A percentile compares a stretch with the other conserved stretches of the same genome.
These are phyloP conservation scores for Hydractinia echinata DNA, from an alignment of 30 jellyfish, hydroid and myxozoan genomes.

Conservation along the genomic window DNA sequence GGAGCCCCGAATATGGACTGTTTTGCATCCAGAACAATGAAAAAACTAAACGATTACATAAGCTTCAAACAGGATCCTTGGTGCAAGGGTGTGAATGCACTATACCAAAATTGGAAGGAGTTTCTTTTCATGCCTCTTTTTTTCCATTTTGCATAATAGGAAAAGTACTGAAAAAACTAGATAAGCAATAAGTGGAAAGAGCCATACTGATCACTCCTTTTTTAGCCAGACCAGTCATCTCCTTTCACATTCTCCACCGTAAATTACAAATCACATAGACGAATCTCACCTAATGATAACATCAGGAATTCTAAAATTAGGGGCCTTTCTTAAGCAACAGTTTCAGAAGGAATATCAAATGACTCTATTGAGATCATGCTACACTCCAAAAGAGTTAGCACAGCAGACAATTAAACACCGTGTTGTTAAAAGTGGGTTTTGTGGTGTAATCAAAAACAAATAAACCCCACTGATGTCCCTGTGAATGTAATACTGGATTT, in stretches of 20 bases:
- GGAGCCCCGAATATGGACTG: conserved; percentile 38
- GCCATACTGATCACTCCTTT: background rate
- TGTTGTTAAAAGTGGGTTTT: too few species aligned
- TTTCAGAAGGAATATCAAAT: conserved; percentile 5
- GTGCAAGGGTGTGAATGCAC: background rate
- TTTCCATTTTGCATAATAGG: conserved; percentile 40
- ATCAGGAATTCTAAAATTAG: conserved; percentile 6
- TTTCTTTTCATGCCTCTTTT: background rate
- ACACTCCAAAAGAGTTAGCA: background rate
- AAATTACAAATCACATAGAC: background rate
- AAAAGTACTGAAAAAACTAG: conserved; percentile 1
- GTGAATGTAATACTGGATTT: too few species aligned
- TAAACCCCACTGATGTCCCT: background rate
- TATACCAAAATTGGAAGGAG: conserved; percentile 28
- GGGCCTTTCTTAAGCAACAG: conserved; percentile 11
- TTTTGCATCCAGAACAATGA: conserved; percentile 33
- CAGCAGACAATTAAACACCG: background rate
- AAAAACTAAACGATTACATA: conserved; percentile 10
- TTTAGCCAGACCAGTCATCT: background rate
- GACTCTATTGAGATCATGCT: background rate
- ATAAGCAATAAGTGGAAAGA: background rate
- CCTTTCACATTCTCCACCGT: background rate
- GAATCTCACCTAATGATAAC: background rate
- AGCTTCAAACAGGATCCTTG: background rate
- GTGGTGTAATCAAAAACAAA: too few species aligned